Base-by-base conservation (phyloP, 2,113 vertebrate species). In the Anhinga rufa region DNA sequence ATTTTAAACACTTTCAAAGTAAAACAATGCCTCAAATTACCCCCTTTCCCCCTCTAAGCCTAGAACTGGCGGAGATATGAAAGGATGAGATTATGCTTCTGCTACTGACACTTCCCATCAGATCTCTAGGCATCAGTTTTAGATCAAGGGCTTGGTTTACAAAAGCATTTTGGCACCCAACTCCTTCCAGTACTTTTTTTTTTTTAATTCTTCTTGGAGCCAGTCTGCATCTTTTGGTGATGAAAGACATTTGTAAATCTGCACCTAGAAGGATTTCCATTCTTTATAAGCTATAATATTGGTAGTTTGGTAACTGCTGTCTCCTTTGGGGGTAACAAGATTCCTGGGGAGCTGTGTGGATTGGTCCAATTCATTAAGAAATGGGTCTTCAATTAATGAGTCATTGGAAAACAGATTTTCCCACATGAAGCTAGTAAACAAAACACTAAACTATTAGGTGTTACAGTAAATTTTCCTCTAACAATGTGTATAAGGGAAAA, bases 361-460 rank as follows among this genome's bases (percentile, higher is more conserved):
- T 94, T 87, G 65, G 82, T 79, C 71, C 42, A 66, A 68, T 92
- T 86, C 58, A n/a, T 95, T 88, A 83, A 96, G 85, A 97, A 98
- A 97, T 18, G 82, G 94, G 78, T 90, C 84, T 94, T 93, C 96
- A 95, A 65, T 95, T 91, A 94, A 77, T 46, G 64, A 85, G 14
- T 89, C 94, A 93, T 49, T 93, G 91, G 91, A 70, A 95, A 93
- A 92, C 18, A 69, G 91, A 82, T 86, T 84, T 94, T 71, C 96
- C 97, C 95, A 95, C 96, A 95, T 79, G 94, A 90, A 97, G 95
- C 90, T 65, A 76, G 94, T 72, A 97, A 98, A 89, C 78, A 92
- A 96, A 95, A 88, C 84, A 86, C 82, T 85, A 29, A 96, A 90
- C 91, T 87, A 70, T 78, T 82, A 93, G 95, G 95, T 96, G 95